These are phyloP conservation scores for Sycobia sp. DNA, from an alignment of 1,140 invertebrate genomes.

Conservation along the genomic window DNA sequence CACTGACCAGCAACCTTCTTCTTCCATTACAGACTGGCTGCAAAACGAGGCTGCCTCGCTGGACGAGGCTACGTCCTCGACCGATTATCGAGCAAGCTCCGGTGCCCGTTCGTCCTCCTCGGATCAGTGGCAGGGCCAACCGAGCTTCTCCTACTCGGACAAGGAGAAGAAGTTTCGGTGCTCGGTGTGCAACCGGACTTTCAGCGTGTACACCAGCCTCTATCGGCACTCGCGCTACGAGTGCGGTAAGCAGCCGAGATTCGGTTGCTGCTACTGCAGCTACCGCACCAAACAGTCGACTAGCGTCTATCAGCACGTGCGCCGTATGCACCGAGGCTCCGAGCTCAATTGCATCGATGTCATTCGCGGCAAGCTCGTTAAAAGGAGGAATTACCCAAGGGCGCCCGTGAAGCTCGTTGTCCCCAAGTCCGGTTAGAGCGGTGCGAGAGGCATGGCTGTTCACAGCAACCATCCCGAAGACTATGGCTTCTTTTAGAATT, in stretches of 20 bases:
- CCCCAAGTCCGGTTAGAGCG: not conserved
- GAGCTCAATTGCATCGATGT: slow-evolving; percentile 21
- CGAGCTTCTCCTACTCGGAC: not conserved
- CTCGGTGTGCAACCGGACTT: slow-evolving; percentile 1
- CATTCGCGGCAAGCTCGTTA: slow-evolving; percentile 4
- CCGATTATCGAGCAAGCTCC: not conserved
- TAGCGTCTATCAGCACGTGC: slow-evolving; percentile 24
- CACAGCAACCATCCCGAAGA: not conserved
- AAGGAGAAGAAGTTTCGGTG: slow-evolving; percentile 26
- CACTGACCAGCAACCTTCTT: slow-evolving; percentile 1
- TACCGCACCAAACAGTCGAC: slow-evolving; percentile 24
- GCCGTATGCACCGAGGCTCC: slow-evolving; percentile 1
- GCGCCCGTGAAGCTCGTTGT: not conserved
- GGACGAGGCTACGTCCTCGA: not conserved
- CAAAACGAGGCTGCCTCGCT: not conserved
- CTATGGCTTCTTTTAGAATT: not conserved
- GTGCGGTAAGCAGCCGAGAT: slow-evolving; percentile 18
- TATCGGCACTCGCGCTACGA: slow-evolving; percentile 26
- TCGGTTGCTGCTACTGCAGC: slow-evolving; percentile 15
- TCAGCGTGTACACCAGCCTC: slow-evolving; percentile 24
- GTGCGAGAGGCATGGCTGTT: too few species aligned
- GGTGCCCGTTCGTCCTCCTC: not conserved
- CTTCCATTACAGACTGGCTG: slow-evolving; percentile 13
- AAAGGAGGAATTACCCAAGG: slow-evolving; percentile 11
- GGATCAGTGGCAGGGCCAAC: not conserved